These are phyloP conservation scores for Drosophila prolongata DNA, from an alignment of 2,888 invertebrate genomes.

Conservation along the genomic window DNA sequence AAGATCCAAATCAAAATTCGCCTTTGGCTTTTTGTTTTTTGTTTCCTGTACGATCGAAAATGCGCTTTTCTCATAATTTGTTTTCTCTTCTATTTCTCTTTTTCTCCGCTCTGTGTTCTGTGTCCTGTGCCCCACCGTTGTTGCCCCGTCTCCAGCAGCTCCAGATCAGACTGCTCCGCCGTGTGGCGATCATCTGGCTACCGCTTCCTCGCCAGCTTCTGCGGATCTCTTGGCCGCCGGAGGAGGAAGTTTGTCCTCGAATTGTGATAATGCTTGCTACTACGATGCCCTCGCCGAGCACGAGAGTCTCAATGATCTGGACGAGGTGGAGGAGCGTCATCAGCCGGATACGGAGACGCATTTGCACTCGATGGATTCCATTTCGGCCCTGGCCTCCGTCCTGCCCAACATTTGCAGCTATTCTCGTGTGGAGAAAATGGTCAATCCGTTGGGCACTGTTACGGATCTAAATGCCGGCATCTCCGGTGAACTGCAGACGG, in stretches of 20 bases:
- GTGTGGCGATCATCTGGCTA: slow-evolving; percentile 17
- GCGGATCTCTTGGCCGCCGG: slow-evolving; percentile 6
- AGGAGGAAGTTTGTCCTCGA: slow-evolving; percentile 16
- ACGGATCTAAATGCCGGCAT: slow-evolving; percentile 84
- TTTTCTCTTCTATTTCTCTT: slow-evolving; percentile 69
- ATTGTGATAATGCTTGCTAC: slow-evolving; percentile 74
- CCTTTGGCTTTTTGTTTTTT: slow-evolving; percentile 90
- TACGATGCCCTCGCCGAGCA: slow-evolving; percentile 81
- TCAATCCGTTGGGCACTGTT: slow-evolving; percentile 91
- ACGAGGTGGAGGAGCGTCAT: slow-evolving; percentile 34
- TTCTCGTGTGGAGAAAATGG: slow-evolving; percentile 85
- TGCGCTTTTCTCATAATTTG: slow-evolving; percentile 84
- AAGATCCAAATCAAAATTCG: slow-evolving; percentile 85
- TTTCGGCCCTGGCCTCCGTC: slow-evolving; percentile 67
- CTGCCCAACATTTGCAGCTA: slow-evolving; percentile 78
- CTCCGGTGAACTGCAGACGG: slow-evolving; percentile 76
- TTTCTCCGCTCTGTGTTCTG: slow-evolving; percentile 69
- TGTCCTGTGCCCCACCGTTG: slow-evolving; percentile 40
- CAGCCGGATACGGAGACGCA: slow-evolving; percentile 8
- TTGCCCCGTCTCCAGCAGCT: slow-evolving; percentile 35
- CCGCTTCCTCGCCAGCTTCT: slow-evolving; percentile 18
- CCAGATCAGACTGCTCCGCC: slow-evolving; percentile 13
- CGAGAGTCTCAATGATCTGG: slow-evolving; percentile 58
- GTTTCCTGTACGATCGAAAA: slow-evolving; percentile 28
- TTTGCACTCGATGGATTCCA: slow-evolving; percentile 13